Evolutionary conservation across 2,888 invertebrate species (phyloP).

Genomic region (Meiosimyza decipiens): DNA sequence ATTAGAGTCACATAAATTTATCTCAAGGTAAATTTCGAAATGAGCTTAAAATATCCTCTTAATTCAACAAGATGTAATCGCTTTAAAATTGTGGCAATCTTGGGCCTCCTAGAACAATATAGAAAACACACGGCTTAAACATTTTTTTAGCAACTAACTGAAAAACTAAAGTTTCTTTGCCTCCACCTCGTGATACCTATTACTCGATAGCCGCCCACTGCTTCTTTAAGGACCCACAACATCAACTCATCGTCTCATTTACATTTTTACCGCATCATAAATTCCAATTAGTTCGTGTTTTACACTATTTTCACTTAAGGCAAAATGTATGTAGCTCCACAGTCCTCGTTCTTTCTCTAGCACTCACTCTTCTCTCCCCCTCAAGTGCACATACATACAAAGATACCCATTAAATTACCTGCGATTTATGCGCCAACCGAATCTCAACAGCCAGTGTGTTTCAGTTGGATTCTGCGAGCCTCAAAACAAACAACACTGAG

Average conservation of each 20-base stretch:
- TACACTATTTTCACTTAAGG: constrained; percentile 20
- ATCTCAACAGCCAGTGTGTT: constrained; percentile 6
- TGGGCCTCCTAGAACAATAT: too few relatives aligned
- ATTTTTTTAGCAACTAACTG: too few relatives aligned
- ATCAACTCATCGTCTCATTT: constrained; percentile 29
- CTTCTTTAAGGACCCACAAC: constrained; percentile 2
- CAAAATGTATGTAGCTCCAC: background rate
- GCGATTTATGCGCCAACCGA: constrained; percentile 3
- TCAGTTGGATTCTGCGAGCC: constrained; percentile 3
- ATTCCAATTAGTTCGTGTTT: constrained; percentile 34
- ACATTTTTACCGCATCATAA: constrained; percentile 33
- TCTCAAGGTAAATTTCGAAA: too few relatives aligned
- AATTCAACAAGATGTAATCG: too few relatives aligned
- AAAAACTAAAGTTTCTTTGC: background rate
- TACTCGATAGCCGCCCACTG: background rate
- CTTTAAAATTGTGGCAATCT: too few relatives aligned
- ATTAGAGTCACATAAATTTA: too few relatives aligned
- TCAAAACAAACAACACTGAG: constrained; percentile 4
- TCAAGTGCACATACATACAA: too few relatives aligned
- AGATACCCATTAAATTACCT: background rate
- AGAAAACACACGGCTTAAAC: too few relatives aligned
- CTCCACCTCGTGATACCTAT: background rate
- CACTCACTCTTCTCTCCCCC: too few relatives aligned
- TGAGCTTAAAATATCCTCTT: too few relatives aligned
- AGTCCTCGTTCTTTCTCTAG: too few relatives aligned